Evolutionary conservation across 2,113 vertebrate genomes (phyloP).

Genomic region (Erpornis zantholeuca): DNA sequence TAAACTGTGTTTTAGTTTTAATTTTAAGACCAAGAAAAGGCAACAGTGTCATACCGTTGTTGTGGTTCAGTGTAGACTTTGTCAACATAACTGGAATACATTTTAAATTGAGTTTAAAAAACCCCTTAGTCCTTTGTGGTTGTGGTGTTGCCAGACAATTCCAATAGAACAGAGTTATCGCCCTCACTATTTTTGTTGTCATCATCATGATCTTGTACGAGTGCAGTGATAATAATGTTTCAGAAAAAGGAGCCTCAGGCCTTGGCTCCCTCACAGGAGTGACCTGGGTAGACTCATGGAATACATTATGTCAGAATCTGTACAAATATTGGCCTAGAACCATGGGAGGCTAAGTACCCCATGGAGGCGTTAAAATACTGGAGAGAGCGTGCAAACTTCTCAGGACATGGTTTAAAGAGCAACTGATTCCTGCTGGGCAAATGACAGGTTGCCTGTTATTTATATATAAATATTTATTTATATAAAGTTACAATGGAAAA

Average conservation of each 20-base stretch:
- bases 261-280: background rate
- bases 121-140: no score
- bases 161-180: background rate
- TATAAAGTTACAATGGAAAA: background rate
- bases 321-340: no score
- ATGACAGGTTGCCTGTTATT: background rate
- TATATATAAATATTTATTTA: no score
- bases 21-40: no score
- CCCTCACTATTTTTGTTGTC: background rate
- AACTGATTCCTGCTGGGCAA: background rate
- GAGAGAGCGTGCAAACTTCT: background rate
- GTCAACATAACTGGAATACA: background rate
- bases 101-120: background rate
- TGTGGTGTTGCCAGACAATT: background rate
- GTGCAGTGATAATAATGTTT: background rate
- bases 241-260: background rate
- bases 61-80: background rate
- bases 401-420: accelerated
- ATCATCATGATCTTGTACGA: no score
- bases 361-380: background rate
- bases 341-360: background rate
- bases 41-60: no score
- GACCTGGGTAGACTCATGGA: accelerated
- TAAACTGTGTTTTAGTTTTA: no score
- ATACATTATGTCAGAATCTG: background rate